A percentile compares a stretch with the other conserved stretches of the same genome.
phyloP scores from a whole-genome alignment of 2,797 vertebrate species.

The Xenops minutus region DNA sequence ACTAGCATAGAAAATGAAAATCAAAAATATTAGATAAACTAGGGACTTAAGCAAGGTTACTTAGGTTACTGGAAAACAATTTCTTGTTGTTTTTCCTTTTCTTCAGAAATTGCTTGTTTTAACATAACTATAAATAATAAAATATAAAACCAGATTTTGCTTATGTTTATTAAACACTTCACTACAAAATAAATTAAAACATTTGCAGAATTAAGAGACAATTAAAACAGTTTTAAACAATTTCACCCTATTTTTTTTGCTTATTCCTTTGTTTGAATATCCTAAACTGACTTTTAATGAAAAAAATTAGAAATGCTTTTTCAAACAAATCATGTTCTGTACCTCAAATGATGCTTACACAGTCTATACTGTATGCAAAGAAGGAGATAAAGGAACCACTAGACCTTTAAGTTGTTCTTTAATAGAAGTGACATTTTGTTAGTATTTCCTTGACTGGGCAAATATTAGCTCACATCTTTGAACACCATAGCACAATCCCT shows the following conservation, averaged over 20 bases:
- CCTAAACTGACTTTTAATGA: slow-evolving; percentile 41
- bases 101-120: slow-evolving; percentile 23
- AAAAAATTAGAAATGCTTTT: slow-evolving; percentile 31
- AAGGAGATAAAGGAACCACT: slow-evolving; percentile 55
- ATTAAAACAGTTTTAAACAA: slow-evolving; percentile 51
- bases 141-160: background rate
- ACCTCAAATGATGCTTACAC: slow-evolving; percentile 50
- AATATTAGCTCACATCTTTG: slow-evolving; percentile 59
- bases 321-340: slow-evolving; percentile 31
- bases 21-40: background rate
- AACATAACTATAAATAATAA: background rate
- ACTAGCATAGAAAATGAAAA: background rate
- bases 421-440: slow-evolving; percentile 64
- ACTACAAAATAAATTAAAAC: slow-evolving; percentile 39
- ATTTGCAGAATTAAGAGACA: slow-evolving; percentile 16
- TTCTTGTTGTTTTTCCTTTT: background rate
- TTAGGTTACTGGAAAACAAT: background rate
- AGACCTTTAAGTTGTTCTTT: slow-evolving; percentile 59
- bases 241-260: slow-evolving; percentile 19
- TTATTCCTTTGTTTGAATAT: slow-evolving; percentile 30
- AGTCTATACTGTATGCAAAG: slow-evolving; percentile 47
- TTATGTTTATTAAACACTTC: slow-evolving; percentile 7
- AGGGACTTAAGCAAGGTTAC: background rate
- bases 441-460: slow-evolving; percentile 49
- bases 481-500: slow-evolving; percentile 15